Base-by-base conservation (phyloP, 92 coral and sea anemone species). In the Chrysogorgia sp. region DNA sequence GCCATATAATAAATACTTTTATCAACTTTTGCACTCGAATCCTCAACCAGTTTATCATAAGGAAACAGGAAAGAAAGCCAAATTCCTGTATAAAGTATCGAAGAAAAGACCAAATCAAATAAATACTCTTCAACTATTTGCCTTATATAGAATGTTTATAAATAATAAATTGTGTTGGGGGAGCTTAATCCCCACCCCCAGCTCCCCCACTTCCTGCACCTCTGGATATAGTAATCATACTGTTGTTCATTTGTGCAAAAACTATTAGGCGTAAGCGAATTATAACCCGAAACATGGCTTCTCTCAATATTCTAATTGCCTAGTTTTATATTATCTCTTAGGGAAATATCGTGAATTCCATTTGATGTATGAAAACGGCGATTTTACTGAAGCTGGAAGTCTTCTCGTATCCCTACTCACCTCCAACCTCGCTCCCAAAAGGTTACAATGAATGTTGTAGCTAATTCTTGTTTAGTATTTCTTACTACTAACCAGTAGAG, bases 291-390 rank as follows among this genome's bases (percentile, higher is more conserved):
- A n/a, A n/a, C n/a, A n/a, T n/a, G n/a, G n/a, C 23, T 30, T 60
- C 6, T 67, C 31, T 30, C 26, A 25, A 32, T 5, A 26, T 25
- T 19, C 67, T 21, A 50, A 47, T 26, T 6, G 28, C 29, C 10
- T 26, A 7, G 24, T 43, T 40, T 28, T 9, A n/a, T 26, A 28
- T 22, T 52, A 47, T 31, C 43, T 22, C 64, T 7, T 74, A 94
- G 98, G 98, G 7, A 94, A 94, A 76, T 94, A 94, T 41, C 90
- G 97, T 7, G 98, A 94, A 71, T 94, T 94, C 72, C 98, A 94
- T 67, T 83, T 80, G 56, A 85, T 92, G 85, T 94, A 94, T 74
- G 98, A 86, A 67, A 92, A 89, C 22, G 86, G 93, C 72, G 80
- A 88, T 34, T 89, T 94, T 70, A 52, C 69, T 2, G 91, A 87